Evolutionary conservation across 1,140 invertebrate species (phyloP), one percentile per base, ranked within the genome.

Genomic region (Pseudomyrmex sp.): DNA sequence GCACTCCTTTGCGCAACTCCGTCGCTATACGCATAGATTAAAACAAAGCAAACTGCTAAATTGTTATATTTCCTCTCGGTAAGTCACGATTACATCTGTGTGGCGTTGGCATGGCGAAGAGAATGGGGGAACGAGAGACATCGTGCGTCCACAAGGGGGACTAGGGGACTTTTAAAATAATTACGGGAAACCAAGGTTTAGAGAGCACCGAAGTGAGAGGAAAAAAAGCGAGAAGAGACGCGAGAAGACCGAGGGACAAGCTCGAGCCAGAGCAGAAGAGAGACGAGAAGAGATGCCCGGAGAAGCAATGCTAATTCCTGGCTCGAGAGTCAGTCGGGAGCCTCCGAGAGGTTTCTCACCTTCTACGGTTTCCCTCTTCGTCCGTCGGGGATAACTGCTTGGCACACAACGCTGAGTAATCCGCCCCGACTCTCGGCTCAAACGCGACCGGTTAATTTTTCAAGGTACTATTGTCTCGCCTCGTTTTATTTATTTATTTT

Each of bases 311-410:
- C 85, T 92, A 94, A 93, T 92, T 93, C 91, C 90, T 88, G 87
- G 91, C 91, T 92, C 88, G 89, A 93, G 91, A 58, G 65, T 26
- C 63, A 69, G 76, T 92, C 91, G 91, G 89, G 85, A 92, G 93
- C 88, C 92, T 90, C 91, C 87, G 89, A 93, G 92, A 94, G 93
- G 93, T 94, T 93, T 94, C 93, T 93, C 91, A 94, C 92, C 93
- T 94, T 94, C 88, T 93, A 93, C 93, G 93, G 93, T 93, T 94
- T 94, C 93, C 91, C 93, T 93, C 85, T 90, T 92, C 86, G 70
- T 15, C 46, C 75, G 58, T 62, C 70, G 75, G 87, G 83, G 87
- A 88, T 88, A 86, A 88, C 84, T 88, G 48, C 59, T 80, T 15
- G 23, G 54, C 54, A 58, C 54, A 58, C 65, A 46, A 23, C 54